Percentiles rank a stretch among this genome's conserved stretches.
These are phyloP conservation scores for Phymastichus coffea DNA, from an alignment of 1,140 invertebrate genomes.

Conservation along the genomic window DNA sequence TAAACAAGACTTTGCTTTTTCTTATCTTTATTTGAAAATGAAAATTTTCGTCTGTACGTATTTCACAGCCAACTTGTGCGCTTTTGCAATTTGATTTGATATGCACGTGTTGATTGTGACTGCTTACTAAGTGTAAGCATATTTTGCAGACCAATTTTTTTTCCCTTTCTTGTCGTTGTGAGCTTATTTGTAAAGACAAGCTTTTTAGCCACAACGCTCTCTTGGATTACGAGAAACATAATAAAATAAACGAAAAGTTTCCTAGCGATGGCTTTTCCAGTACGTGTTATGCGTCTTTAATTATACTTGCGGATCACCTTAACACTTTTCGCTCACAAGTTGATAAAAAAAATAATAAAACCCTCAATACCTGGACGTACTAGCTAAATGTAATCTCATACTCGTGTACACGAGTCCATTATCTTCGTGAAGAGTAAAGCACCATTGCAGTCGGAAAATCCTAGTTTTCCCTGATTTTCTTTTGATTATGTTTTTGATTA, in stretches of 20 bases:
- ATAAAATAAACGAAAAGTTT: slow-evolving; percentile 20
- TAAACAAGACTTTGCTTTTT: slow-evolving; percentile 17
- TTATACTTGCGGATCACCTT: slow-evolving; percentile 35
- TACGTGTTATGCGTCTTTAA: slow-evolving; percentile 22
- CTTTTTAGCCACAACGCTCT: too few relatives aligned
- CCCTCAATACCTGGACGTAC: neutral
- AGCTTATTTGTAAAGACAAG: too few relatives aligned
- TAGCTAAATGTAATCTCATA: slow-evolving; percentile 10
- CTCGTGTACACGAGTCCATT: neutral
- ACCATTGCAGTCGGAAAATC: slow-evolving; percentile 8
- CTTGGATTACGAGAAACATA: too few relatives aligned
- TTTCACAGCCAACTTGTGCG: slow-evolving; percentile 40
- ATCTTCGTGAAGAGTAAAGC: slow-evolving; percentile 10
- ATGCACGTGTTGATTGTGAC: slow-evolving; percentile 30
- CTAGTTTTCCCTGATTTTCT: neutral
- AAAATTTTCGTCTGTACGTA: too few relatives aligned
- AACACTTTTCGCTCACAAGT: slow-evolving; percentile 32
- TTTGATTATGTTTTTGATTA: slow-evolving; percentile 32
- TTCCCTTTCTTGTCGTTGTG: too few relatives aligned
- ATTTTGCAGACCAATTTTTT: too few relatives aligned
- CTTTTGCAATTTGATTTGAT: slow-evolving; percentile 26
- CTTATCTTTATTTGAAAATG: too few relatives aligned
- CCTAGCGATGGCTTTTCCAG: slow-evolving; percentile 42
- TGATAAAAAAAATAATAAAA: slow-evolving; percentile 4
- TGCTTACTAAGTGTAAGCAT: slow-evolving; percentile 12